phyloP scores from a whole-genome alignment of 2,113 vertebrate genomes.

The Myodes glareolus region DNA sequence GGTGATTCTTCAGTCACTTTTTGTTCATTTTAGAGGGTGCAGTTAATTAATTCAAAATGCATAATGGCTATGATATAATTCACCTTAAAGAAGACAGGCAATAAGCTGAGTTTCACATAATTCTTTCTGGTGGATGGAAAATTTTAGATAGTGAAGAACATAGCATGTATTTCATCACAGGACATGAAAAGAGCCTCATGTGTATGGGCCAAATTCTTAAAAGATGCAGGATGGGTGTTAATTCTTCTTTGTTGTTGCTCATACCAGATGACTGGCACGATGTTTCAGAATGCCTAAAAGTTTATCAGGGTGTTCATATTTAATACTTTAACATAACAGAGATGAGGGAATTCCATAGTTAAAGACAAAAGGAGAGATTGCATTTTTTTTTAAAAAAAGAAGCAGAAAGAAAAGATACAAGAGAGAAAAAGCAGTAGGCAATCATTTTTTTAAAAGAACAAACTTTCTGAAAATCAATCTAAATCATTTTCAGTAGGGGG shows the following conservation, averaged over 20 bases:
- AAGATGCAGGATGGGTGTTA: background rate
- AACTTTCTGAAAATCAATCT: slow-evolving; percentile 68
- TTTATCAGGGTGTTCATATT: background rate
- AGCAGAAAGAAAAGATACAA: background rate
- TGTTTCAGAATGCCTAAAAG: background rate
- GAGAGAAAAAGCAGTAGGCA: background rate
- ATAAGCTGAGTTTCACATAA: background rate
- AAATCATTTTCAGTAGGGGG: slow-evolving; percentile 53
- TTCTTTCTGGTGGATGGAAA: background rate
- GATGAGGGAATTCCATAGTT: background rate
- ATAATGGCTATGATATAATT: background rate
- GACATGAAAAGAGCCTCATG: background rate
- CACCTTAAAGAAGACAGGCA: background rate
- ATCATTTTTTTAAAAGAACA: slow-evolving; percentile 14
- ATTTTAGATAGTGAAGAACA: background rate
- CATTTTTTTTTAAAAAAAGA: background rate
- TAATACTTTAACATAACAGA: background rate
- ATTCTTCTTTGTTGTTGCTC: background rate
- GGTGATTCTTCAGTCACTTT: background rate
- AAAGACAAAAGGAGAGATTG: background rate
- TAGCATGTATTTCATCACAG: background rate
- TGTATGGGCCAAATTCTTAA: background rate
- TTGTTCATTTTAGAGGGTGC: background rate
- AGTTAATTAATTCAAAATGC: slow-evolving; percentile 39
- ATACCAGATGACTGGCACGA: background rate